Percentiles rank a stretch among this genome's conserved stretches.
These are phyloP conservation scores for Eulimnadia texana DNA, from an alignment of 1,140 invertebrate species.

Conservation along the genomic window DNA sequence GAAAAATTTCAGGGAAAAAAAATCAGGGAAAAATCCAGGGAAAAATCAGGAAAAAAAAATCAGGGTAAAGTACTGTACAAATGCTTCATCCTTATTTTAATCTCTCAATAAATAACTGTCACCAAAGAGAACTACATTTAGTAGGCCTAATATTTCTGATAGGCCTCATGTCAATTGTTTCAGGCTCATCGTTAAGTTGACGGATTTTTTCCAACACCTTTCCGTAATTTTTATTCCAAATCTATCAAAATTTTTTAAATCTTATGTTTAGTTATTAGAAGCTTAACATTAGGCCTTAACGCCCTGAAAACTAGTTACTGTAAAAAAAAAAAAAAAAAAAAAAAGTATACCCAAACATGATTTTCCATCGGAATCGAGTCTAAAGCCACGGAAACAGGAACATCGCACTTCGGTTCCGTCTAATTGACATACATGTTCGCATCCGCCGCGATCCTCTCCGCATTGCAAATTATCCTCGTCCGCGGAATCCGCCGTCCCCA, in stretches of 20 bases:
- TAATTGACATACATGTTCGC: conserved; percentile 33
- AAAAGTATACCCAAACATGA: conserved; percentile 25
- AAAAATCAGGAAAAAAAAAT: conserved; percentile 1
- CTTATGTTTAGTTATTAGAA: background rate
- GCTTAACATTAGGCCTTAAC: background rate
- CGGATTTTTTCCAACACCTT: conserved; percentile 31
- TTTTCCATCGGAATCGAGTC: conserved; percentile 19
- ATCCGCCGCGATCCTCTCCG: conserved; percentile 26
- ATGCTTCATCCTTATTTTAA: no score
- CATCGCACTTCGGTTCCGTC: conserved; percentile 25
- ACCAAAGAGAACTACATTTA: no score
- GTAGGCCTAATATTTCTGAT: conserved; percentile 33
- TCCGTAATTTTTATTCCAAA: conserved; percentile 18
- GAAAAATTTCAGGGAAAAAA: no score
- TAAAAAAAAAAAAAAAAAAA: no score
- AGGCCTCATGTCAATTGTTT: conserved; percentile 34
- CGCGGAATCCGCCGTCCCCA: background rate
- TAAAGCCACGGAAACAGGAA: conserved; percentile 25
- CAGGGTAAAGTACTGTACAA: background rate
- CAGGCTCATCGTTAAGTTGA: conserved; percentile 30
- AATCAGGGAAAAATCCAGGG: no score
- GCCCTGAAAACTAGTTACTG: background rate
- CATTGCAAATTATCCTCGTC: conserved; percentile 13
- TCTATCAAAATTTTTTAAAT: conserved; percentile 16
- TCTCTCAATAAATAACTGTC: no score